Conservation (phyloP, 2,888 invertebrate genomes). For the Lepidochrysops patricia region DNA sequence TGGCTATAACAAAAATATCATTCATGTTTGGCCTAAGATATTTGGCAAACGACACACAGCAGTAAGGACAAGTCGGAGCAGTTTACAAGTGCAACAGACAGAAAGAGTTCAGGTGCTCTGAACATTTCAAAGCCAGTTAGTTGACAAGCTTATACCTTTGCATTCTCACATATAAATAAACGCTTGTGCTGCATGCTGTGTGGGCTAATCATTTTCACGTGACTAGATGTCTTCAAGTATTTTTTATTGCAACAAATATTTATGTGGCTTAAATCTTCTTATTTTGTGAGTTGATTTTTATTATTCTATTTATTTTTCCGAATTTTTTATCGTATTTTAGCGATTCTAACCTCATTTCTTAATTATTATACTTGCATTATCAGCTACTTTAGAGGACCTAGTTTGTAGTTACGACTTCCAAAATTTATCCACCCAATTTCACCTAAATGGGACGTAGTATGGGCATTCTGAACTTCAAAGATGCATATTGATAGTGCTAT, state of each 20-base stretch:
- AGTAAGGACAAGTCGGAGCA: constrained; percentile 4
- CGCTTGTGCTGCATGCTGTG: background rate
- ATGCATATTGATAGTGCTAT: no score
- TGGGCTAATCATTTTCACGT: background rate
- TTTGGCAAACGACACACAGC: background rate
- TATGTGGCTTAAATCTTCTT: no score
- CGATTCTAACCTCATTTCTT: no score
- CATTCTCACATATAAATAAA: background rate
- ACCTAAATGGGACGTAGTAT: background rate
- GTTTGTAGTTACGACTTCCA: no score
- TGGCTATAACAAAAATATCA: background rate
- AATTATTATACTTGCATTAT: no score
- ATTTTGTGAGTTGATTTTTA: no score
- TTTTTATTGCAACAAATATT: no score
- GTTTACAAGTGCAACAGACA: background rate
- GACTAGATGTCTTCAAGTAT: background rate
- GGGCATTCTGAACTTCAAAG: no score
- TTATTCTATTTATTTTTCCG: no score
- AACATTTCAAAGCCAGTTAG: background rate
- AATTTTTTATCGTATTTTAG: no score
- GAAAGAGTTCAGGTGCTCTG: constrained; percentile 5
- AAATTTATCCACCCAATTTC: background rate
- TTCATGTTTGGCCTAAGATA: constrained; percentile 8
- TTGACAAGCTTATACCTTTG: background rate
- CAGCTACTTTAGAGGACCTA: no score